Percentiles rank a stretch among this genome's conserved stretches.
phyloP scores from a whole-genome alignment of 2,113 vertebrate genomes.

The Heloderma charlesbogerti region DNA sequence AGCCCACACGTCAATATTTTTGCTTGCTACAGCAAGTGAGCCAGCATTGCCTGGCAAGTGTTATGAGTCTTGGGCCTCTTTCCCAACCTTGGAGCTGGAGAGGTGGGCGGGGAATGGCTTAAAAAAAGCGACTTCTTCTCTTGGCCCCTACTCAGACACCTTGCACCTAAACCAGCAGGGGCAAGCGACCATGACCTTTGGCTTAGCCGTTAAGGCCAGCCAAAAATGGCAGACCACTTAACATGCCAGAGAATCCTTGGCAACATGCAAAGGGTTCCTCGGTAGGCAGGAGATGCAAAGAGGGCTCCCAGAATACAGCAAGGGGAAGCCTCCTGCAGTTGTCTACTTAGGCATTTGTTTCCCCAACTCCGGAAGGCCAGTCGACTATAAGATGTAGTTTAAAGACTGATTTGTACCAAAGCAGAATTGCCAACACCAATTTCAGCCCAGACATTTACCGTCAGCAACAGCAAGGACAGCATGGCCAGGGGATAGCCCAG shows the following conservation, averaged over 20 bases:
- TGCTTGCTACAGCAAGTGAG: neutral
- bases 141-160: neutral
- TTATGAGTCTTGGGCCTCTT: neutral
- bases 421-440: neutral
- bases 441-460: slow-evolving; percentile 76
- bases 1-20: neutral
- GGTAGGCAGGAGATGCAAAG: neutral
- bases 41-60: neutral
- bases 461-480: slow-evolving; percentile 89
- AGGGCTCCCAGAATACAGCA: neutral
- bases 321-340: neutral
- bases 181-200: neutral
- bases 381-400: neutral
- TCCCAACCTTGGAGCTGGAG: neutral
- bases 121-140: too few relatives aligned
- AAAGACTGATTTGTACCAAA: neutral
- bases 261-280: neutral
- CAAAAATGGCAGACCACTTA: neutral
- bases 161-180: neutral
- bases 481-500: slow-evolving; percentile 94
- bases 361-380: too few relatives aligned
- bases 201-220: neutral
- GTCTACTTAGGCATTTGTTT: neutral
- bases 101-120: neutral
- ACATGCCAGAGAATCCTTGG: neutral